A percentile compares a stretch with the other conserved stretches of the same genome.
Evolutionary conservation across 1,140 invertebrate genomes (phyloP).

Genomic region (Zaprionus inermis): DNA sequence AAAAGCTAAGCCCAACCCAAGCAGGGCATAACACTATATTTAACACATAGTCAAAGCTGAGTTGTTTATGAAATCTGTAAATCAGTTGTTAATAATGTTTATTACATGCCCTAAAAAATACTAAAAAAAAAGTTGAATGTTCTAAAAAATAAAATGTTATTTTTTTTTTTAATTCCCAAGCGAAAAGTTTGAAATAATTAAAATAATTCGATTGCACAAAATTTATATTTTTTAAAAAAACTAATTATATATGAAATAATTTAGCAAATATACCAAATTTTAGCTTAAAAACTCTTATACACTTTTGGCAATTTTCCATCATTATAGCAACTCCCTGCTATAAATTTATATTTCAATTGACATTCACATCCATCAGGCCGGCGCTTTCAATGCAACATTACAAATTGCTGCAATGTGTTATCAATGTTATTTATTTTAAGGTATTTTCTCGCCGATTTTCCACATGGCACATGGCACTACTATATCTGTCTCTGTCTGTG

Average conservation of each 20-base stretch:
- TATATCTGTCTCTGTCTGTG: slow-evolving; percentile 9
- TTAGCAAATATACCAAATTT: background rate
- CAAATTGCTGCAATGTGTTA: background rate
- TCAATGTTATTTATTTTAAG: background rate
- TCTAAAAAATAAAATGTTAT: too few relatives aligned
- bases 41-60: background rate
- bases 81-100: background rate
- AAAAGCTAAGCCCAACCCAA: background rate
- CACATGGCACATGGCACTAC: background rate
- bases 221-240: too few relatives aligned
- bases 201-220: too few relatives aligned
- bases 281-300: background rate
- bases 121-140: too few relatives aligned
- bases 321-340: background rate
- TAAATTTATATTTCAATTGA: background rate
- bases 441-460: slow-evolving; percentile 17
- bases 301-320: background rate
- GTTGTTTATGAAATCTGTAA: background rate
- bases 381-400: background rate
- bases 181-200: too few relatives aligned
- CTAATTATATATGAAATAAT: too few relatives aligned
- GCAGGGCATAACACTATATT: background rate
- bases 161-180: too few relatives aligned
- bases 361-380: background rate
- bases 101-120: background rate